phyloP scores from a whole-genome alignment of 2,888 invertebrate species.

The Hydroisotoma schaefferi region DNA sequence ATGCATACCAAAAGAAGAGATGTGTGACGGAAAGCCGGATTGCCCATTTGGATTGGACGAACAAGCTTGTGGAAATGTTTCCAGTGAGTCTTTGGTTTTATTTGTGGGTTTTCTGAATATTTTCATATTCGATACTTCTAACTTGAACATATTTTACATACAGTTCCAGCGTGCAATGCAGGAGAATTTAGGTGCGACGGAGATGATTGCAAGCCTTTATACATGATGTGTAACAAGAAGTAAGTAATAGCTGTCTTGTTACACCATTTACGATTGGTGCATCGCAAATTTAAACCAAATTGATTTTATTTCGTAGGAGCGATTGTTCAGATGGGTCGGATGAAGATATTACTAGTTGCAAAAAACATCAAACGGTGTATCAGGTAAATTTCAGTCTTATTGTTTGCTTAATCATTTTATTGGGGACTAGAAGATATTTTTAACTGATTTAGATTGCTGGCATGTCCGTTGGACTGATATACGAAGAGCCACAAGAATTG shows the following conservation, averaged over 20 bases:
- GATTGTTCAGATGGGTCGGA: constrained; percentile 74
- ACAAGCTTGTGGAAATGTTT: constrained; percentile 51
- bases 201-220: constrained; percentile 61
- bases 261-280: no score
- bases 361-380: constrained; percentile 22
- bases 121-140: constrained; percentile 6
- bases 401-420: neutral
- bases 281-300: no score
- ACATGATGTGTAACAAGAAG: constrained; percentile 64
- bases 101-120: neutral
- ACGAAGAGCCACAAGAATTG: constrained; percentile 13
- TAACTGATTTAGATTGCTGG: constrained; percentile 30
- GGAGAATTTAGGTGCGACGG: constrained; percentile 62
- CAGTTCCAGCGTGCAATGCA: constrained; percentile 52
- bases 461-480: constrained; percentile 17
- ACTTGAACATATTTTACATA: neutral
- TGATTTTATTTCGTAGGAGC: constrained; percentile 44
- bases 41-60: constrained; percentile 59
- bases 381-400: constrained; percentile 3
- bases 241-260: no score
- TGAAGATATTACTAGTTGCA: constrained; percentile 62
- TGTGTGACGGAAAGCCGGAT: constrained; percentile 14
- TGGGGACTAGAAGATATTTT: neutral
- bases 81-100: neutral
- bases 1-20: constrained; percentile 52